Percentiles rank a stretch among this genome's conserved stretches.
Conservation (phyloP, 2,113 vertebrate genomes). For the Planiliza haematocheilus region DNA sequence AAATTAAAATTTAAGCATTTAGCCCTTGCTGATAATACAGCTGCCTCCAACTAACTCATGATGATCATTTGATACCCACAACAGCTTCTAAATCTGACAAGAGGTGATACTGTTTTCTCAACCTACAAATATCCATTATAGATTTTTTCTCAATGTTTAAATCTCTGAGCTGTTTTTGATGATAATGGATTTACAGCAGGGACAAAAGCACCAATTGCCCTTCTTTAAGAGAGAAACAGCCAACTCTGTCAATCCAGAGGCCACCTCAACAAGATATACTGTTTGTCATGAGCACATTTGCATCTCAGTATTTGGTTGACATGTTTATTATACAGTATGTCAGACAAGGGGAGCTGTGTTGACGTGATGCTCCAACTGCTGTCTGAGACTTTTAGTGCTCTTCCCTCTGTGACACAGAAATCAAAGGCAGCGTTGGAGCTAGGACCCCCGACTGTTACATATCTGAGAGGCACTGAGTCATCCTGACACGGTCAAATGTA, state of each 20-base stretch:
- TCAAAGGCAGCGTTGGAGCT: conserved; percentile 24
- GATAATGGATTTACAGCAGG: no score
- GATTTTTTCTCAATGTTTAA: no score
- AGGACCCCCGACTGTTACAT: conserved; percentile 6
- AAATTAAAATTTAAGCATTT: no score
- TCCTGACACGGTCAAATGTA: conserved; percentile 24
- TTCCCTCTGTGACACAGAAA: conserved; percentile 9
- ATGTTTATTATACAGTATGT: conserved; percentile 16
- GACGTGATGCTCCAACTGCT: conserved; percentile 1
- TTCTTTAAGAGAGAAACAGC: background rate
- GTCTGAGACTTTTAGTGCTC: background rate
- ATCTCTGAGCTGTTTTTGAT: no score
- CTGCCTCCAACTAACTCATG: no score
- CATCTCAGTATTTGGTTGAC: conserved; percentile 1
- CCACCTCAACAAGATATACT: background rate
- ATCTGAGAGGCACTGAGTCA: conserved; percentile 28
- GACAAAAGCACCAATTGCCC: no score
- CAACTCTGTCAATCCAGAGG: conserved; percentile 6
- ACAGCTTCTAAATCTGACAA: no score
- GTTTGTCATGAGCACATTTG: background rate
- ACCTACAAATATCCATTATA: no score
- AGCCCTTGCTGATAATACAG: no score
- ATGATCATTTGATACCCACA: no score
- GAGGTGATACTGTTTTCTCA: no score
- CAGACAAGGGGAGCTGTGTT: background rate